Base-by-base conservation (phyloP, 2,797 vertebrate genomes). In the Acrocephalus scirpaceus region DNA sequence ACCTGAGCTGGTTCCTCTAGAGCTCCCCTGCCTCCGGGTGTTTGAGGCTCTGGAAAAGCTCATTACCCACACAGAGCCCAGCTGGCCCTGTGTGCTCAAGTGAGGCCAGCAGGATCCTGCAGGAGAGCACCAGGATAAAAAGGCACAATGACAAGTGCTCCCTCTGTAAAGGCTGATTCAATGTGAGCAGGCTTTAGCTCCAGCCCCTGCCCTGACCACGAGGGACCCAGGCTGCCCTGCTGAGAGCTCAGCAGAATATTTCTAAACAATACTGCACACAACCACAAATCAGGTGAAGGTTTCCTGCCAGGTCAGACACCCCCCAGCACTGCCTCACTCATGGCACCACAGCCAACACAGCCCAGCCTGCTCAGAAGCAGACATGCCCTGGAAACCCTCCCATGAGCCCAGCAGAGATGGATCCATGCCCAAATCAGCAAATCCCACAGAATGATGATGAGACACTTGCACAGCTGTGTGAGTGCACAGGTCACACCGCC, bases 151-250 rank as follows among this genome's bases (percentile, higher is more conserved):
- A 44, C 67, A 56, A 60, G 12, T 2, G 25, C 58, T 75, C 47
- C 45, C 11, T 47, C 36, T 1, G 1, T 15, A 53, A 48, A 38
- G 32, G 65, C 36, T 5, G 3, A 18, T 26, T 29, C 50, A 8
- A 5, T 3, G 54, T 0, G 0, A 50, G 16, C 18, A 64, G 53
- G 8, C 50, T n/a, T 42, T 4, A 47, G 29, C 25, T 34, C 45
- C 73, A 72, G 76, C 9, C 22, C 21, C 22, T 69, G 22, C 34
- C 51, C 62, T 34, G 62, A 23, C 23, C 45, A 32, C 0, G 1
- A 76, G 11, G 10, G 15, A 44, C 9, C 8, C 65, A 36, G 42
- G 29, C 11, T 51, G 17, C 25, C 34, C 32, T 40, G 32, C 65
- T 50, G 34, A 44, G 67, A n/a, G 11, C 57, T 54, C 66, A 44